phyloP scores from a whole-genome alignment of 2,113 vertebrate genomes.

The Grallaria varia region DNA sequence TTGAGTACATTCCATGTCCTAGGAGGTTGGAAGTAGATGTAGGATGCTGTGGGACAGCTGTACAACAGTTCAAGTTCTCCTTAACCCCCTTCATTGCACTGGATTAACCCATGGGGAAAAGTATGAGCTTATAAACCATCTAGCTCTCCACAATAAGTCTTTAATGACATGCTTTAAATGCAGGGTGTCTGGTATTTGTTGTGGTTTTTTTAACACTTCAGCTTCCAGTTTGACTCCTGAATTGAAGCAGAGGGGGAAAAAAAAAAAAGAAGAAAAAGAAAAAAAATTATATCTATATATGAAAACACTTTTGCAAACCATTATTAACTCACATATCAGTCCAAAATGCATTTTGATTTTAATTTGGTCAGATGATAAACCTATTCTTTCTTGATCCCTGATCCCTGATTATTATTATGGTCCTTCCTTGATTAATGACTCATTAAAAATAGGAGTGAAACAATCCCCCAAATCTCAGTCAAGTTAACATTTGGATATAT shows the following conservation, averaged over 20 bases:
- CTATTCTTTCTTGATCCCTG: neutral
- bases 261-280: neutral
- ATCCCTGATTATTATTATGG: neutral
- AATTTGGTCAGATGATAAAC: neutral
- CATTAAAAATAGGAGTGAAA: neutral
- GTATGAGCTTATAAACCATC: neutral
- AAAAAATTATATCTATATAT: neutral
- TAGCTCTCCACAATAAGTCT: neutral
- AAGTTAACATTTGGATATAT: neutral
- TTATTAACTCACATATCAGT: neutral
- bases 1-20: neutral
- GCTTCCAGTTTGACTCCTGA: neutral
- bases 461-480: neutral
- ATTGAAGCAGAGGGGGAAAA: neutral
- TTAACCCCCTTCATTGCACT: neutral
- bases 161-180: neutral
- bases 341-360: neutral
- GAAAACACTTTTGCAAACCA: neutral
- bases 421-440: neutral
- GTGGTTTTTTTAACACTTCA: constrained; percentile 6
- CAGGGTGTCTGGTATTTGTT: neutral
- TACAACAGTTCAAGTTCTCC: neutral
- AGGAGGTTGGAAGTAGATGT: neutral
- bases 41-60: neutral
- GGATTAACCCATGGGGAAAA: neutral